Percentiles rank a stretch among this genome's conserved stretches.
These are phyloP conservation scores for Barbus barbus DNA, from an alignment of 2,113 vertebrate genomes.

Conservation along the genomic window DNA sequence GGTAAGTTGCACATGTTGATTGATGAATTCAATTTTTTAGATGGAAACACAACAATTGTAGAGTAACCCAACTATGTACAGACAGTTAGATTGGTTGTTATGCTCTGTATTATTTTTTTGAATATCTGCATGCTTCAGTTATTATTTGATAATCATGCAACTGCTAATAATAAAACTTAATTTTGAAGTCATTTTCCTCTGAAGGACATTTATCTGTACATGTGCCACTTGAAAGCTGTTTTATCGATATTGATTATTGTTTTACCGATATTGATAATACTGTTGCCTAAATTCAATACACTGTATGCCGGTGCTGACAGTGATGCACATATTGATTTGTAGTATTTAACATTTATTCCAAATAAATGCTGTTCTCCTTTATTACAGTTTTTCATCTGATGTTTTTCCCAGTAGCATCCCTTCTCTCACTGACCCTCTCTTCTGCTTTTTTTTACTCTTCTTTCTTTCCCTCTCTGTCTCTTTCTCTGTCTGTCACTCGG, in stretches of 20 bases:
- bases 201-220: neutral
- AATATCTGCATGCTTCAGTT: neutral
- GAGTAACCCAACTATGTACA: no score
- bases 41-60: neutral
- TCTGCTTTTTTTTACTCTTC: neutral
- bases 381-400: neutral
- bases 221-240: neutral
- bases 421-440: neutral
- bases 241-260: neutral
- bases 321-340: conserved; percentile 9
- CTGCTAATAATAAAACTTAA: neutral
- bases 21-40: neutral
- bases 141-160: neutral
- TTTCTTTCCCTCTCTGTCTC: conserved; percentile 4
- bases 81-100: neutral
- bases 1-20: neutral
- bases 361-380: neutral
- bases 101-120: neutral
- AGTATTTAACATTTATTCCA: neutral
- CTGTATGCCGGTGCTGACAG: neutral
- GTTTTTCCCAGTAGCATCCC: neutral
- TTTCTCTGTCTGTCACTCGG: conserved; percentile 3
- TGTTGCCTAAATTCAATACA: neutral
- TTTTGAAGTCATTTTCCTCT: neutral
- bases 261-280: no score